Conservation (phyloP, 2,797 vertebrate genomes). For the Oophaga sylvatica region DNA sequence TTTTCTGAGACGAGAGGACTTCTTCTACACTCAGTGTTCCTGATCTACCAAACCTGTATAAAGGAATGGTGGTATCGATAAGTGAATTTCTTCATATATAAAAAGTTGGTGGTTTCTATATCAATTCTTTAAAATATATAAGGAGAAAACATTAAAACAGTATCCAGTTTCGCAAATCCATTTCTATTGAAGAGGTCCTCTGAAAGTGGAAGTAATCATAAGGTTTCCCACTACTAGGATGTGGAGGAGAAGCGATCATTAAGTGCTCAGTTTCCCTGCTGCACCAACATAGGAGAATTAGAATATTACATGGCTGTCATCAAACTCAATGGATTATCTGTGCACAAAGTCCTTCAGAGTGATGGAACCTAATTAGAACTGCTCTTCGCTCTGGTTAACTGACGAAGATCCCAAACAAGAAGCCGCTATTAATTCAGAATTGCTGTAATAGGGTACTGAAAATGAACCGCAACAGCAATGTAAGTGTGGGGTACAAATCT, state of each 20-base stretch:
- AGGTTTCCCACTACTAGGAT: not conserved
- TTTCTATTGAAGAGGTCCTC: not conserved
- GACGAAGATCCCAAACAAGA: too few relatives aligned
- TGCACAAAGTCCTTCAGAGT: not conserved
- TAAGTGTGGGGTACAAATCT: too few relatives aligned
- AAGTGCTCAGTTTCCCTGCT: not conserved
- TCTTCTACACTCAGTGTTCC: slow-evolving; percentile 84
- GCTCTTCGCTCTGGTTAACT: not conserved
- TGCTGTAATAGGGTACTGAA: too few relatives aligned
- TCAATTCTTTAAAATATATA: not conserved
- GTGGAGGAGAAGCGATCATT: not conserved
- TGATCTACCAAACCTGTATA: slow-evolving; percentile 83
- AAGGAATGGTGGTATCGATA: slow-evolving; percentile 1
- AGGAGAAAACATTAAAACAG: not conserved
- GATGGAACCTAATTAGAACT: not conserved
- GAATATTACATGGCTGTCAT: not conserved
- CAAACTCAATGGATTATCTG: not conserved
- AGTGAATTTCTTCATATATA: not conserved
- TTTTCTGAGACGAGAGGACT: slow-evolving; percentile 71
- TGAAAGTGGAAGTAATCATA: not conserved
- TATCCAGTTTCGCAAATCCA: not conserved
- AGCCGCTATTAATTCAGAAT: too few relatives aligned
- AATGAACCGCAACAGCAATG: too few relatives aligned
- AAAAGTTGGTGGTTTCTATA: not conserved
- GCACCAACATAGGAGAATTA: not conserved